Conservation (phyloP, 2,888 invertebrate species). For the Xiphydria camelus region DNA sequence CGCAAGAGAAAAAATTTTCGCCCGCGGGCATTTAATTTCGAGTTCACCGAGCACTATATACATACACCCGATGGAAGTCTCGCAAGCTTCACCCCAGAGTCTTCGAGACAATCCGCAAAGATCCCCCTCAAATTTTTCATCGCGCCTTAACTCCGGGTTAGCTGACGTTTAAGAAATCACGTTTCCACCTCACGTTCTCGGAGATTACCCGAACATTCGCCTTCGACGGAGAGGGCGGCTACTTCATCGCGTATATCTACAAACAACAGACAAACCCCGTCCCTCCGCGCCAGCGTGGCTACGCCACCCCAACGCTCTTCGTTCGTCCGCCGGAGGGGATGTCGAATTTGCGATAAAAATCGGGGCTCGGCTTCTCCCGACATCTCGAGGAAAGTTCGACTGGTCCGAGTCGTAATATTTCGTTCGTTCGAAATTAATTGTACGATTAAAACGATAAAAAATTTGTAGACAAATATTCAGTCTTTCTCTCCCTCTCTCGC, state of each 20-base stretch:
- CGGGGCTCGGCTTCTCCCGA: conserved; percentile 6
- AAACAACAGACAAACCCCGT: conserved; percentile 29
- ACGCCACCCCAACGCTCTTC: conserved; percentile 8
- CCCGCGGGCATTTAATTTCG: too few relatives aligned
- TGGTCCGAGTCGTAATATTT: conserved; percentile 18
- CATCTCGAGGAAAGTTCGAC: conserved; percentile 15
- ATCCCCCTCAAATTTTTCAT: conserved; percentile 38
- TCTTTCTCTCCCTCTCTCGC: conserved; percentile 10
- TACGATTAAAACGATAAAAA: too few relatives aligned
- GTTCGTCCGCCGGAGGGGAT: too few relatives aligned
- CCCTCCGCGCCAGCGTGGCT: conserved; percentile 10
- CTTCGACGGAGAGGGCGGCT: conserved; percentile 31
- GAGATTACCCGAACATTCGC: conserved; percentile 37
- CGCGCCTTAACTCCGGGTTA: conserved; percentile 25
- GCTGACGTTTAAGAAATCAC: conserved; percentile 48
- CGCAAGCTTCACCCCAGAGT: too few relatives aligned
- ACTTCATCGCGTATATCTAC: conserved; percentile 49
- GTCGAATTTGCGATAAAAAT: too few relatives aligned
- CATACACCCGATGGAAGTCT: too few relatives aligned
- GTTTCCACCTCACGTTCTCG: conserved; percentile 51
- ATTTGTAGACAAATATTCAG: too few relatives aligned
- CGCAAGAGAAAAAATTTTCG: too few relatives aligned
- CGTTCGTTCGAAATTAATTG: too few relatives aligned
- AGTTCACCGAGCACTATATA: too few relatives aligned
- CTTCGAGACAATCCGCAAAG: conserved; percentile 17